phyloP scores from a whole-genome alignment of 2,888 invertebrate genomes.

The Marasmarcha lunaedactyla region DNA sequence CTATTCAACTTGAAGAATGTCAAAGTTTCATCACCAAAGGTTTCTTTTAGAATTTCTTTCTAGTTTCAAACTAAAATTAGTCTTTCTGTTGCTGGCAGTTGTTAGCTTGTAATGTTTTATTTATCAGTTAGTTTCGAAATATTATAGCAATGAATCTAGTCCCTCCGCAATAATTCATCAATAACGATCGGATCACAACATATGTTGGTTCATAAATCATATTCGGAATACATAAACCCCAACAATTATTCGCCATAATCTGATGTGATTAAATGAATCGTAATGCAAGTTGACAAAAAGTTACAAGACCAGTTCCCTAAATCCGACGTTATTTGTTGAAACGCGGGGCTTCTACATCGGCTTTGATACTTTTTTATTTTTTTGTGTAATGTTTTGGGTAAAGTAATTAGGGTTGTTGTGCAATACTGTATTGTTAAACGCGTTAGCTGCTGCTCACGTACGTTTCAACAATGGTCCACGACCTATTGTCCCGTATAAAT shows the following conservation, averaged over 20 bases:
- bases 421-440: constrained; percentile 43
- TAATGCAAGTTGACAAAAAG: neutral
- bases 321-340: too few relatives aligned
- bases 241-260: constrained; percentile 1
- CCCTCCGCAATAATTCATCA: too few relatives aligned
- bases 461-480: constrained; percentile 31
- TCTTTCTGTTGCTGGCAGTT: too few relatives aligned
- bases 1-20: too few relatives aligned
- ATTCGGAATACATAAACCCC: neutral
- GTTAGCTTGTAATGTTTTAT: too few relatives aligned
- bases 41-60: too few relatives aligned
- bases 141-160: too few relatives aligned
- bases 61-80: too few relatives aligned
- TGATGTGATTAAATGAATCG: neutral
- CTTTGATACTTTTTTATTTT: too few relatives aligned
- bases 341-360: too few relatives aligned
- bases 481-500: constrained; percentile 40
- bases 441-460: constrained; percentile 17
- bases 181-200: neutral
- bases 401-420: constrained; percentile 39
- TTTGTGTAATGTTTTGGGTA: constrained; percentile 26
- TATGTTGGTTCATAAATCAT: neutral
- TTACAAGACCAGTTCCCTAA: neutral
- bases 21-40: too few relatives aligned
- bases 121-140: too few relatives aligned